Conservation (phyloP, 2,113 vertebrate genomes). For the Muntiacus muntjak region DNA sequence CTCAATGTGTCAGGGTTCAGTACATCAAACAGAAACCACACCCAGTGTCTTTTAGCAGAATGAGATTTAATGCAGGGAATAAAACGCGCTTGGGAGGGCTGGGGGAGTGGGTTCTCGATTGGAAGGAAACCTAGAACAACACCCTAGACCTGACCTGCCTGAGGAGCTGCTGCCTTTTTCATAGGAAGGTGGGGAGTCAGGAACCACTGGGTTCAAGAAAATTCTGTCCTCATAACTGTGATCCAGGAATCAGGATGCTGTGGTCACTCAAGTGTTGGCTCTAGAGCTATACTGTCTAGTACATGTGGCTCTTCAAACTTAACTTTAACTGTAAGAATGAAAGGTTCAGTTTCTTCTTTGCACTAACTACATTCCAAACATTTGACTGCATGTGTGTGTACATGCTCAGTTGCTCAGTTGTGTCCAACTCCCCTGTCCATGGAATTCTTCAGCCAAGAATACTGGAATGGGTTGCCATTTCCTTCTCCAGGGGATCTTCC, state of each 20-base stretch:
- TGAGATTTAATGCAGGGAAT: neutral
- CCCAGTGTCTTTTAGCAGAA: neutral
- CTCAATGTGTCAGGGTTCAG: neutral
- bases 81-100: neutral
- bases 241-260: too few species aligned
- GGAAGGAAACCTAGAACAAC: neutral
- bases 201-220: neutral
- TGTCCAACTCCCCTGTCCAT: neutral
- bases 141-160: neutral
- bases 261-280: neutral
- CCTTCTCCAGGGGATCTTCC: neutral
- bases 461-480: neutral
- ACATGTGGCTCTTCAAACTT: neutral
- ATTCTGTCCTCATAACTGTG: neutral
- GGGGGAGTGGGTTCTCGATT: neutral
- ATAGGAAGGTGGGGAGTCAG: neutral
- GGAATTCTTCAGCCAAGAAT: neutral
- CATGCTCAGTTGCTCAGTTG: neutral
- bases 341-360: neutral
- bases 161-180: neutral
- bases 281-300: neutral
- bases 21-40: fast-evolving
- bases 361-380: neutral
- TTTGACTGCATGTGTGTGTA: neutral
- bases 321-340: neutral